A percentile compares a stretch with the other conserved stretches of the same genome.
phyloP scores from a whole-genome alignment of 2,888 invertebrate genomes.

The Drosophila rubida region DNA sequence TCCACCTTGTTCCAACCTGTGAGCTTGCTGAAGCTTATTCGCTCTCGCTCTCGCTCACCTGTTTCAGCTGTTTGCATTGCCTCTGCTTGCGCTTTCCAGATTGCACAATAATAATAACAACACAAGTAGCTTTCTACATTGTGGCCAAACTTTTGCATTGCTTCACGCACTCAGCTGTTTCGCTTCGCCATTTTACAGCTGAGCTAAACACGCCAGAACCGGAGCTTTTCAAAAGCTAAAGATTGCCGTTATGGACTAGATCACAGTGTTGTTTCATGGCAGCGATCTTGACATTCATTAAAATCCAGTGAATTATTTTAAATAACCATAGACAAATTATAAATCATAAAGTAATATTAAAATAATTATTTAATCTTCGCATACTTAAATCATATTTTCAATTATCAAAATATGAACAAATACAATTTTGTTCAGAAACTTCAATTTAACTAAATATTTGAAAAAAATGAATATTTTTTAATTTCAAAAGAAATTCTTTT shows the following conservation, averaged over 20 bases:
- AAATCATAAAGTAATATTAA: too few species aligned
- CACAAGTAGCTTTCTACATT: conserved; percentile 45
- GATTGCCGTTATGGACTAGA: background rate
- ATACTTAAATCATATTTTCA: too few species aligned
- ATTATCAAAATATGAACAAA: too few species aligned
- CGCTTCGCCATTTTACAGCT: conserved; percentile 20
- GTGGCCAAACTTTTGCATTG: conserved; percentile 22
- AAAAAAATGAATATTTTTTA: too few species aligned
- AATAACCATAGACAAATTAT: too few species aligned
- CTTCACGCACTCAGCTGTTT: conserved; percentile 37
- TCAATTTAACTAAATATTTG: too few species aligned
- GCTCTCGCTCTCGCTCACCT: conserved; percentile 5
- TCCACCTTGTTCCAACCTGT: conserved; percentile 28
- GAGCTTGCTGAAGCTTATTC: conserved; percentile 34
- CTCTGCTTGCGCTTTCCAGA: conserved; percentile 42
- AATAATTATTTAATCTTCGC: too few species aligned
- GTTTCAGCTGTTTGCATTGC: conserved; percentile 63
- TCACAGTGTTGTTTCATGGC: background rate
- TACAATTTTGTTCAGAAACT: too few species aligned
- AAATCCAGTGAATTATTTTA: too few species aligned
- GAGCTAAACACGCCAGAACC: background rate
- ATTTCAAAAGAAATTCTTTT: too few species aligned
- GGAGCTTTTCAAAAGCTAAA: background rate
- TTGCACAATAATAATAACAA: conserved; percentile 48
- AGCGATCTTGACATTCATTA: background rate